These are phyloP conservation scores for Drosophila rubida DNA, from an alignment of 2,888 invertebrate species.

Conservation along the genomic window DNA sequence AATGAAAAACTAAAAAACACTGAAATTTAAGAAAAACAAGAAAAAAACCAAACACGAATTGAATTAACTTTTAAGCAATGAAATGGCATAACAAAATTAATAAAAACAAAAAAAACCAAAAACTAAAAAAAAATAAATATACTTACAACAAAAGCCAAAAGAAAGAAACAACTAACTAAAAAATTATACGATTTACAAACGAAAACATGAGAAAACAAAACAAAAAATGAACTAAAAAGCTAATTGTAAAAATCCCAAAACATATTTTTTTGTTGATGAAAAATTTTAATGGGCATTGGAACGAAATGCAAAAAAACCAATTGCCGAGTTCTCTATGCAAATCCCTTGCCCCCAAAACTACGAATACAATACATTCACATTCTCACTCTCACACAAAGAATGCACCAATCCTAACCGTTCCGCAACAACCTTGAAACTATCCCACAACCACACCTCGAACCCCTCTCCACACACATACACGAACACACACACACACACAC, in stretches of 20 bases:
- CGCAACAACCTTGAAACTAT: slow-evolving; percentile 13
- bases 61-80: slow-evolving; percentile 52
- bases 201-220: background rate
- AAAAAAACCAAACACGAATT: slow-evolving; percentile 43
- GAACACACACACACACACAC: background rate
- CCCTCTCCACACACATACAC: slow-evolving; percentile 1
- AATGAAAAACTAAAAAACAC: slow-evolving; percentile 30
- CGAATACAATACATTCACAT: background rate
- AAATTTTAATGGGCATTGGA: slow-evolving; percentile 27
- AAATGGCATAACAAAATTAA: slow-evolving; percentile 22
- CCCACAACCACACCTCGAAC: background rate
- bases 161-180: slow-evolving; percentile 45
- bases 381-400: slow-evolving; percentile 18
- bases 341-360: slow-evolving; percentile 7
- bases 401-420: slow-evolving; percentile 17
- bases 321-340: slow-evolving; percentile 20
- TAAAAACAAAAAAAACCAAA: slow-evolving; percentile 3
- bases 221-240: slow-evolving; percentile 27
- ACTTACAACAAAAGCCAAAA: slow-evolving; percentile 42
- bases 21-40: slow-evolving; percentile 16
- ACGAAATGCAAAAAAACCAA: slow-evolving; percentile 13
- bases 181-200: slow-evolving; percentile 74
- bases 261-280: slow-evolving; percentile 45
- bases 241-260: slow-evolving; percentile 58
- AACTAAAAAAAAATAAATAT: slow-evolving; percentile 53